phyloP scores from a whole-genome alignment of 2,888 invertebrate species.

The Dolomedes plantarius region DNA sequence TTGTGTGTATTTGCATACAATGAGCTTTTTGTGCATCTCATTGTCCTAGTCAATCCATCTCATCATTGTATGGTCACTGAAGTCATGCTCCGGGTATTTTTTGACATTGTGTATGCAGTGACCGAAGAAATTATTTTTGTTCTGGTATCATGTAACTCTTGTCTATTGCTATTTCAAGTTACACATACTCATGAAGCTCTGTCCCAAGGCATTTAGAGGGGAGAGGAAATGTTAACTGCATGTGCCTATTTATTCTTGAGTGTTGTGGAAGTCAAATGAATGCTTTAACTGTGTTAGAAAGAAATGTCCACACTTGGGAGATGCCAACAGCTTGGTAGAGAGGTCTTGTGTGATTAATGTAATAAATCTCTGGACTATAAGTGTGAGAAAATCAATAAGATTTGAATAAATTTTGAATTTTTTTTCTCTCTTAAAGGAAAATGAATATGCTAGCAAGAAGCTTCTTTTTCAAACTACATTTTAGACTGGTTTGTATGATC shows the following conservation, averaged over 20 bases:
- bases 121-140: slow-evolving; percentile 34
- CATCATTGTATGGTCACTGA: slow-evolving; percentile 32
- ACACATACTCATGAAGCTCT: slow-evolving; percentile 12
- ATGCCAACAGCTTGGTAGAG: no score
- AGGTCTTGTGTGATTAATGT: no score
- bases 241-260: slow-evolving; percentile 32
- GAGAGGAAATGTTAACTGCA: background rate
- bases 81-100: slow-evolving; percentile 24
- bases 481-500: no score
- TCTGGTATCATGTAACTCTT: background rate
- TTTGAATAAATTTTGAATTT: no score
- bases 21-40: slow-evolving; percentile 83
- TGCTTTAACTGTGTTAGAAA: no score
- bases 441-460: no score
- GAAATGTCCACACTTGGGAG: no score
- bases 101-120: slow-evolving; percentile 8
- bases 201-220: no score
- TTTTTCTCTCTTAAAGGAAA: no score
- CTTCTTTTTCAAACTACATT: no score
- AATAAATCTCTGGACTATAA: no score
- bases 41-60: slow-evolving; percentile 82
- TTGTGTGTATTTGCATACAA: slow-evolving; percentile 60
- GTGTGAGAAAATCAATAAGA: no score
- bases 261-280: slow-evolving; percentile 5
- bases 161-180: slow-evolving; percentile 22